Conservation (phyloP, 2,113 vertebrate species). For the Serinus canaria region DNA sequence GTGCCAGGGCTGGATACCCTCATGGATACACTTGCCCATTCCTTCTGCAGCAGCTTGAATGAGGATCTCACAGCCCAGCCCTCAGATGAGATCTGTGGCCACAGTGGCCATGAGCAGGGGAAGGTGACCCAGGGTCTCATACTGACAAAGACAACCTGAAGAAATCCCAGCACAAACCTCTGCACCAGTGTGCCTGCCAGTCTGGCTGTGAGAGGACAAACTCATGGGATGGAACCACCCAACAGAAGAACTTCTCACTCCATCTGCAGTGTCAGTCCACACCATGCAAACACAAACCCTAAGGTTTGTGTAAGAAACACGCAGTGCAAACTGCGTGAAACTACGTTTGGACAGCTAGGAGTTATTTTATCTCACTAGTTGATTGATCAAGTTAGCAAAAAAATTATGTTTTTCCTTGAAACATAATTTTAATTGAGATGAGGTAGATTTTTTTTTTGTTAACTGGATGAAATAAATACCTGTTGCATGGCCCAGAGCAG, state of each 20-base stretch:
- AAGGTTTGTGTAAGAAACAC: not conserved
- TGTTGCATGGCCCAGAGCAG: not conserved
- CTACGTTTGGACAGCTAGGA: not conserved
- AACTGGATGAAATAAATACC: not conserved
- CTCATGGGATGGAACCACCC: not conserved
- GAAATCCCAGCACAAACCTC: not conserved
- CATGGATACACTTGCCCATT: rapidly evolving
- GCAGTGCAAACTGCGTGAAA: too few species aligned
- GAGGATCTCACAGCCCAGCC: not conserved
- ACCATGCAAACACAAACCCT: not conserved
- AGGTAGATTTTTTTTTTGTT: not conserved
- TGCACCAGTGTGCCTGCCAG: not conserved
- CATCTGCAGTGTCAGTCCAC: not conserved
- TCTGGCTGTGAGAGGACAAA: not conserved
- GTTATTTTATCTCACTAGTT: not conserved
- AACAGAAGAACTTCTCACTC: not conserved
- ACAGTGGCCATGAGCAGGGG: rapidly evolving
- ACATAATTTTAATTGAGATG: not conserved
- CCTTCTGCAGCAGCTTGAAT: rapidly evolving
- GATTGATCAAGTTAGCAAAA: not conserved
- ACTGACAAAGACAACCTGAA: not conserved
- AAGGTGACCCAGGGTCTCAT: not conserved
- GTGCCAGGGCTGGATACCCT: not conserved
- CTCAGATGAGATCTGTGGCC: not conserved
- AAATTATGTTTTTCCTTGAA: not conserved